Evolutionary conservation across 2,113 vertebrate genomes (phyloP).

Genomic region (Eulemur rufifrons): DNA sequence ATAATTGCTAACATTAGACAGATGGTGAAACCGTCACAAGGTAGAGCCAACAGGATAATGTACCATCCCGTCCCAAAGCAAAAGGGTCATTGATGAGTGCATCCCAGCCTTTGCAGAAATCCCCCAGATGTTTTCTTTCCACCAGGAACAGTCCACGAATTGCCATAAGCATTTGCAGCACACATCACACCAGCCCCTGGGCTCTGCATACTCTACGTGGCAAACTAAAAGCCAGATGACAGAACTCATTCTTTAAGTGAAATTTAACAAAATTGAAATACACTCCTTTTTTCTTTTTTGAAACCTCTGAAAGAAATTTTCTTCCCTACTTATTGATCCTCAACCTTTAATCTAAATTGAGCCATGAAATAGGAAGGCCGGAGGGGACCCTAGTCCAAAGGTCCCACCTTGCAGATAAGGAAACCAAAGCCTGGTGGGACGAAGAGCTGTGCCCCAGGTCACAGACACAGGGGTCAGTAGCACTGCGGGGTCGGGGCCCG

Average conservation of each 20-base stretch:
- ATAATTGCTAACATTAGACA: constrained; percentile 18
- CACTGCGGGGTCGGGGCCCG: neutral
- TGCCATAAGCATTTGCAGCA: neutral
- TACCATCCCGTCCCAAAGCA: neutral
- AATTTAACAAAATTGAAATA: neutral
- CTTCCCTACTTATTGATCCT: neutral
- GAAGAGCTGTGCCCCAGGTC: neutral
- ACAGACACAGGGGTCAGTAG: neutral
- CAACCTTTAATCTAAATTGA: neutral
- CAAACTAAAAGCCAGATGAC: neutral
- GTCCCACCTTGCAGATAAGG: neutral
- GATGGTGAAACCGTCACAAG: neutral
- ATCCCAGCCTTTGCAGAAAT: neutral
- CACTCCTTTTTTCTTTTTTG: neutral
- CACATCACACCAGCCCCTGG: neutral
- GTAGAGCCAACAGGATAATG: neutral
- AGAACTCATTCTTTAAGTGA: neutral
- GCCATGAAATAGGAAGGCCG: neutral
- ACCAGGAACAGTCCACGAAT: neutral
- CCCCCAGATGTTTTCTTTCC: neutral
- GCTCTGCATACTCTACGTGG: neutral
- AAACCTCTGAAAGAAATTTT: neutral
- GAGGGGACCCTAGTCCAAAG: neutral
- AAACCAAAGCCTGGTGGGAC: too few relatives aligned
- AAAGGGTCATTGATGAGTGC: neutral